These are phyloP conservation scores for Melospiza georgiana DNA, from an alignment of 2,113 vertebrate genomes.

Conservation along the genomic window DNA sequence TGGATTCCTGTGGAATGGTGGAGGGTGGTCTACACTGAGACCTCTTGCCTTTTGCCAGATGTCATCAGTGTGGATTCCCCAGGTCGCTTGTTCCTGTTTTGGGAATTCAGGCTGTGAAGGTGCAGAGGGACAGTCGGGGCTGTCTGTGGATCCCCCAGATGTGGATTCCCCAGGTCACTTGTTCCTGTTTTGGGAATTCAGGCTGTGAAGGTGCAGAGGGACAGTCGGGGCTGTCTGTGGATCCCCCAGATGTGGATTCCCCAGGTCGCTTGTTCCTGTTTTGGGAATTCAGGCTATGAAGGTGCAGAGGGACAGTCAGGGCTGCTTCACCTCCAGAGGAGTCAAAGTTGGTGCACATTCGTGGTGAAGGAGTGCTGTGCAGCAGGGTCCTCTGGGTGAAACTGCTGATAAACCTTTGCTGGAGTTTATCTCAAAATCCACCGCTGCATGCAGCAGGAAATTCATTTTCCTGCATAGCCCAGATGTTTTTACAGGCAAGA, in stretches of 20 bases:
- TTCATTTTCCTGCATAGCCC: not conserved
- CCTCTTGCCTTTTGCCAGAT: not conserved
- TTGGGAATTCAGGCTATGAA: not conserved
- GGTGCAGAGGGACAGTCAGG: not conserved
- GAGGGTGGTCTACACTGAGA: not conserved
- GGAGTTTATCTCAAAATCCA: not conserved
- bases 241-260: not conserved
- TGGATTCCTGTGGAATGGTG: accelerated
- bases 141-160: not conserved
- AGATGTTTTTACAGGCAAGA: not conserved
- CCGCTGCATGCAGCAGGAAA: not conserved
- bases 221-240: not conserved
- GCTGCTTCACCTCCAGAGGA: not conserved
- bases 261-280: not conserved
- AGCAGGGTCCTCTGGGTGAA: not conserved
- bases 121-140: not conserved
- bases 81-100: not conserved
- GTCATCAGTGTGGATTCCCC: not conserved
- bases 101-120: not conserved
- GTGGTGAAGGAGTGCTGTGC: not conserved
- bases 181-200: not conserved
- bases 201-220: not conserved
- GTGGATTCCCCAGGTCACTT: not conserved
- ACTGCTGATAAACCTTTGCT: not conserved
- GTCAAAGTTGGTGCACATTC: not conserved